Evolutionary conservation across 2,113 vertebrate genomes (phyloP), one percentile per base, ranked within the genome.

Genomic region (Trogon melanurus): DNA sequence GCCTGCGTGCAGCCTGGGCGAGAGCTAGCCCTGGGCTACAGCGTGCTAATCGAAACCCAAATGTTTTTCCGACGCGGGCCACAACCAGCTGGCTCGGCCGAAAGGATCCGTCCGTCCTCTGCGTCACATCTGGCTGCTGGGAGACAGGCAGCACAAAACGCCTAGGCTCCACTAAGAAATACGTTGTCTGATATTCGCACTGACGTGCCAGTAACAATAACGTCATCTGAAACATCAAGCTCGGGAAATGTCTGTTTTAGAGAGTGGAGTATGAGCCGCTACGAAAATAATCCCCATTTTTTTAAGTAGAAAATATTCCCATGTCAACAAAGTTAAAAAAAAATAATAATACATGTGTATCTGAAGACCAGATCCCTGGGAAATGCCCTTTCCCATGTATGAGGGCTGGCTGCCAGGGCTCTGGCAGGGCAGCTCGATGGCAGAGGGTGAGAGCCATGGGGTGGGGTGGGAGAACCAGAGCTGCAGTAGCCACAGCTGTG

Each of bases 401-500:
- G 9, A 10, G 5, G 45, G 50, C 44, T 70, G 51, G 32, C 48
- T 41, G 44, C n/a, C 27, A 21, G 23, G 57, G 22, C 45, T 38
- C 45, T 22, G 32, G 53, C 23, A 48, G 51, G 76, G 13, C 29
- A n/a, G 34, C n/a, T 69, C 3, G 0, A 2, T 22, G 81, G 45
- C 64, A 57, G 57, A n/a, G 38, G 13, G n/a, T 17, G 16, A 25
- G 66, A 34, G 36, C 11, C 1, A 0, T 11, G 67, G 50, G 2
- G 16, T 2, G 27, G 14, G 10, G 44, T 18, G 71, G 54, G 62
- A 80, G 51, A 41, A 10, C 26, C 0, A 0, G 44, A 47, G 58
- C 54, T 6, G 5, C 0, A 5, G 50, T n/a, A 61, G 61, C 70
- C 48, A 3, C 36, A 16, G 70, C 47, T 2, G 0, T 8, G 0